A percentile compares a stretch with the other conserved stretches of the same genome.
Evolutionary conservation across 2,797 vertebrate species (phyloP).

Genomic region (Leucoraja ocellata): DNA sequence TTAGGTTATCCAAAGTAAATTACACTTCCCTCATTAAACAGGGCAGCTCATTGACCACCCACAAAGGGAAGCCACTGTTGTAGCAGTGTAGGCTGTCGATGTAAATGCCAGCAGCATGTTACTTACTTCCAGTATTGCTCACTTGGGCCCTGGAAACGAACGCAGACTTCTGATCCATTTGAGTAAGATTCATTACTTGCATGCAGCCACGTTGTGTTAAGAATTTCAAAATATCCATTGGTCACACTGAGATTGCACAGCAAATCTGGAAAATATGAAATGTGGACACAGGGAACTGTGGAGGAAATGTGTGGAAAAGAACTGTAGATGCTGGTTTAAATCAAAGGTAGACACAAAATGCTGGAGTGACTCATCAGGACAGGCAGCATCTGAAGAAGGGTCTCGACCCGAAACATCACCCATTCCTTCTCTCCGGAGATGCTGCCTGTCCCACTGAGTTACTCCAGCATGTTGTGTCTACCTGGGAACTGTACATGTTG

Average conservation of each 20-base stretch:
- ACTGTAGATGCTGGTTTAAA: too few relatives aligned
- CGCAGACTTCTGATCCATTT: neutral
- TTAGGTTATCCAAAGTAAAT: neutral
- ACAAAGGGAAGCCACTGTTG: neutral
- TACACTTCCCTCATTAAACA: neutral
- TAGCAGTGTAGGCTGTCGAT: neutral
- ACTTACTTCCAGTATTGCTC: conserved; percentile 16
- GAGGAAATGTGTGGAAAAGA: too few relatives aligned
- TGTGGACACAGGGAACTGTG: neutral
- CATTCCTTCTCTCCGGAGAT: too few relatives aligned
- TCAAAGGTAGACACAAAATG: too few relatives aligned
- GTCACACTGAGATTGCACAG: neutral
- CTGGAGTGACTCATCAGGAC: too few relatives aligned
- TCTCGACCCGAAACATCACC: too few relatives aligned
- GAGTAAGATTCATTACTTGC: neutral
- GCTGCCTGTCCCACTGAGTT: too few relatives aligned
- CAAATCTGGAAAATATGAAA: neutral
- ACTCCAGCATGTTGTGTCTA: too few relatives aligned
- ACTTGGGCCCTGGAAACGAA: neutral
- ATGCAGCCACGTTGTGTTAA: neutral
- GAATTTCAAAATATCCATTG: neutral
- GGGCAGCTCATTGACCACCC: neutral
- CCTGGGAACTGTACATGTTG: too few relatives aligned
- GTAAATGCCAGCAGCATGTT: neutral
- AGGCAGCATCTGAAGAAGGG: too few relatives aligned